A percentile compares a stretch with the other conserved stretches of the same genome.
These are phyloP conservation scores for Homarus gammarus DNA, from an alignment of 2,888 invertebrate species.

Conservation along the genomic window DNA sequence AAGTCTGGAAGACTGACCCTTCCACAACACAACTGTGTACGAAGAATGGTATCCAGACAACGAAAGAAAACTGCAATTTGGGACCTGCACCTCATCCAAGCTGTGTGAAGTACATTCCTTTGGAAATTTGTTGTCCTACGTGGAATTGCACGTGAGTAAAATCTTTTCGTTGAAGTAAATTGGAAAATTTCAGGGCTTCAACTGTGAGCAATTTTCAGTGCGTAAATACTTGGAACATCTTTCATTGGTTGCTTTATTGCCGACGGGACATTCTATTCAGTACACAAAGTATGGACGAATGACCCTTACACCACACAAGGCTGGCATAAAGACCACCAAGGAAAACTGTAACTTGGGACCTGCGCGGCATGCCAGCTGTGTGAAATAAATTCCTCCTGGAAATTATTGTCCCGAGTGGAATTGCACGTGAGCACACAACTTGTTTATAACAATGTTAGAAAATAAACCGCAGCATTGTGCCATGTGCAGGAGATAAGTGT, in stretches of 20 bases:
- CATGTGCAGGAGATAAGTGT: too few relatives aligned
- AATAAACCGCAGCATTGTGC: too few relatives aligned
- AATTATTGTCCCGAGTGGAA: background rate
- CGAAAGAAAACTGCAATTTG: background rate
- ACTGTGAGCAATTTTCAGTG: too few relatives aligned
- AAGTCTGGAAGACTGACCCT: background rate
- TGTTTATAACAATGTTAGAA: too few relatives aligned
- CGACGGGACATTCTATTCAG: background rate
- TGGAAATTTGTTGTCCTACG: background rate
- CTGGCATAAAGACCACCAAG: background rate
- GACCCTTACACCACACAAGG: background rate
- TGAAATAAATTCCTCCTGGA: background rate
- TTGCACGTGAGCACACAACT: background rate
- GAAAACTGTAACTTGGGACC: background rate
- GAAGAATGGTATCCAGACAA: background rate
- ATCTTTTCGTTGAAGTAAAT: too few relatives aligned
- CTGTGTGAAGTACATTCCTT: background rate
- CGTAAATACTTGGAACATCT: too few relatives aligned
- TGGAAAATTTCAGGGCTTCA: too few relatives aligned
- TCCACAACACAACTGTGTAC: background rate
- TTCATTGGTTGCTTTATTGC: background rate
- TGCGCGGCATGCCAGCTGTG: background rate
- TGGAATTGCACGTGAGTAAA: constrained; percentile 5
- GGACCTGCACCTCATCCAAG: background rate
- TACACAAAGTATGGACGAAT: background rate